Evolutionary conservation across 2,113 vertebrate species (phyloP).

Genomic region (Etheostoma cragini): DNA sequence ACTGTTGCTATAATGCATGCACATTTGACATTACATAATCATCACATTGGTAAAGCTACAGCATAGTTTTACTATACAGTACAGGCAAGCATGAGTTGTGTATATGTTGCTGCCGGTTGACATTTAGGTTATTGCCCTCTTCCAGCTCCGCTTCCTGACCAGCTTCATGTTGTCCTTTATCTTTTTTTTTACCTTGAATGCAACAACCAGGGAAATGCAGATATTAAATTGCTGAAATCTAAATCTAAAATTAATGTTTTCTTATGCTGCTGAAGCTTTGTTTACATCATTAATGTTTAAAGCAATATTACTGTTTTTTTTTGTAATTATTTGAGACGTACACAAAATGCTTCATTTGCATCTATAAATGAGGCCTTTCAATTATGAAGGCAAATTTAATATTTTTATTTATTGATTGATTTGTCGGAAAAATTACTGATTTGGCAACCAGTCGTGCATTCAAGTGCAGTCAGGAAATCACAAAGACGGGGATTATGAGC

Average conservation of each 20-base stretch:
- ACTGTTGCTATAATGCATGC: neutral
- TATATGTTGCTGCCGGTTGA: neutral
- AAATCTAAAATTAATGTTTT: neutral
- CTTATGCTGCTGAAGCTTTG: neutral
- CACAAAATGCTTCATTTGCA: neutral
- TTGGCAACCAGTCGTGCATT: conserved; percentile 39
- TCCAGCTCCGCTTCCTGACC: neutral
- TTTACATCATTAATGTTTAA: neutral
- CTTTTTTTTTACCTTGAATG: neutral
- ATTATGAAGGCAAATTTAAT: neutral
- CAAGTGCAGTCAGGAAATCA: conserved; percentile 19
- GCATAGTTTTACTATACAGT: neutral
- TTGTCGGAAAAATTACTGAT: neutral
- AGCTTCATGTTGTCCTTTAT: neutral
- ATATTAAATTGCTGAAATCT: neutral
- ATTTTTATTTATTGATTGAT: neutral
- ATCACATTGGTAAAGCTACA: neutral
- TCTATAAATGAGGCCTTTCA: neutral
- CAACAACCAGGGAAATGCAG: neutral
- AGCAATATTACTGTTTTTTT: neutral
- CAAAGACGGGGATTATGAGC: neutral
- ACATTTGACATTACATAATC: neutral
- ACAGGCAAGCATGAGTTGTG: neutral
- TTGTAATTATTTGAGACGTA: neutral
- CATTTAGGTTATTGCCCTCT: conserved; percentile 38